These are phyloP conservation scores for Pelosia muscerda DNA, from an alignment of 2,888 invertebrate species.

Conservation along the genomic window DNA sequence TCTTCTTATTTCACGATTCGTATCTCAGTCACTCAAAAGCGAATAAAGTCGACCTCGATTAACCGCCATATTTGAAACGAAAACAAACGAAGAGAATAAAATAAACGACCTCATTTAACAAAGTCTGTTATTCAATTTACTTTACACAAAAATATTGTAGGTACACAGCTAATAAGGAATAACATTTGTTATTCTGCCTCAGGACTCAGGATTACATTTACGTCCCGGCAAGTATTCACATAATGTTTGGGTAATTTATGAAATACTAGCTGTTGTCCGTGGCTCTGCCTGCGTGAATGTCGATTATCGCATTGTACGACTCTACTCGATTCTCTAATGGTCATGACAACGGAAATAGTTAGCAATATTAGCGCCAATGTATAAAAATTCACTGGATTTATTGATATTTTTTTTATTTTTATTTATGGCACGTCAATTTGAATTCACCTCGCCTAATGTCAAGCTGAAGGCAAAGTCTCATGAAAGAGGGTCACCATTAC, in stretches of 20 bases:
- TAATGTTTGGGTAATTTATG: slow-evolving; percentile 42
- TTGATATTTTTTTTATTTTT: no score
- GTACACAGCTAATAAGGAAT: slow-evolving; percentile 25
- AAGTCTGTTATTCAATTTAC: slow-evolving; percentile 17
- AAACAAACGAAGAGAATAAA: slow-evolving; percentile 9
- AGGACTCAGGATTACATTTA: slow-evolving; percentile 30
- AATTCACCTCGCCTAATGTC: no score
- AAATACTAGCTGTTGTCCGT: no score
- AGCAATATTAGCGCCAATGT: no score
- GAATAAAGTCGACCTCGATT: slow-evolving; percentile 1
- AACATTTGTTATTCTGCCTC: slow-evolving; percentile 37
- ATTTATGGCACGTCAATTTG: no score
- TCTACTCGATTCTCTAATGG: no score
- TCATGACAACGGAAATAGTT: no score
- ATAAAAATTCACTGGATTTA: no score
- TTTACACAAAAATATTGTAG: slow-evolving; percentile 15
- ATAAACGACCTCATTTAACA: slow-evolving; percentile 12
- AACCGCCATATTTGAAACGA: slow-evolving; percentile 6
- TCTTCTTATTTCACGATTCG: background rate
- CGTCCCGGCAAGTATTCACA: slow-evolving; percentile 33
- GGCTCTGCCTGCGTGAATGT: no score
- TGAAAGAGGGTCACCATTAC: no score
- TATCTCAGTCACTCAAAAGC: background rate
- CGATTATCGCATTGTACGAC: no score
- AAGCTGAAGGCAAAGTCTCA: no score